These are phyloP conservation scores for Nerophis lumbriciformis DNA, from an alignment of 2,113 vertebrate species.

Conservation along the genomic window DNA sequence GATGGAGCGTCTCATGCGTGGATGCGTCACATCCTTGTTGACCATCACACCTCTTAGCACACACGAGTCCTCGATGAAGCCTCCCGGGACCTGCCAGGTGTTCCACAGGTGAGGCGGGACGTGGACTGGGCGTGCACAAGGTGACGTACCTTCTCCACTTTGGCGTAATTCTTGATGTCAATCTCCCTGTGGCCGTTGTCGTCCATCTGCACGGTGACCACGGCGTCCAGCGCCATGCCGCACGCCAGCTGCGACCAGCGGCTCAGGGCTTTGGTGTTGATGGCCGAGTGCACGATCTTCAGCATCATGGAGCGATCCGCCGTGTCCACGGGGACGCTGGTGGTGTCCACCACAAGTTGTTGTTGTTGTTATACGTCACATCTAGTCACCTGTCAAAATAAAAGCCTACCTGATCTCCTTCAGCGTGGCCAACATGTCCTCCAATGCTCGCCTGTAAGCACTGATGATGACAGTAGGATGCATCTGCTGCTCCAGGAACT, in stretches of 20 bases:
- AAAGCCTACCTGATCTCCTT: conserved; percentile 79
- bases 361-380: too few relatives aligned
- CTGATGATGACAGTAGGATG: conserved; percentile 91
- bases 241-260: conserved; percentile 60
- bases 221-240: conserved; percentile 69
- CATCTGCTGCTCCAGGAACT: conserved; percentile 97
- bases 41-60: conserved; percentile 92
- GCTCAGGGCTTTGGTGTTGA: conserved; percentile 61
- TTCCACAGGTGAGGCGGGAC: not conserved
- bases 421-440: conserved; percentile 83
- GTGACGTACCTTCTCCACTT: conserved; percentile 84
- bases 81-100: conserved; percentile 82
- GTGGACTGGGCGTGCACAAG: too few relatives aligned
- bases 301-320: conserved; percentile 86
- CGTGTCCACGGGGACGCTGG: conserved; percentile 82
- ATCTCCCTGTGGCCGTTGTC: conserved; percentile 91
- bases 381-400: too few relatives aligned
- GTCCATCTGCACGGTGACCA: conserved; percentile 86
- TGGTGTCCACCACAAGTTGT: conserved; percentile 32
- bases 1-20: conserved; percentile 86
- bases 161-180: conserved; percentile 96
- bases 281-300: conserved; percentile 88
- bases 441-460: conserved; percentile 84
- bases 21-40: conserved; percentile 93
- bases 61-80: conserved; percentile 86